These are phyloP conservation scores for Antheraea pernyi DNA, from an alignment of 1,140 invertebrate genomes.

Conservation along the genomic window DNA sequence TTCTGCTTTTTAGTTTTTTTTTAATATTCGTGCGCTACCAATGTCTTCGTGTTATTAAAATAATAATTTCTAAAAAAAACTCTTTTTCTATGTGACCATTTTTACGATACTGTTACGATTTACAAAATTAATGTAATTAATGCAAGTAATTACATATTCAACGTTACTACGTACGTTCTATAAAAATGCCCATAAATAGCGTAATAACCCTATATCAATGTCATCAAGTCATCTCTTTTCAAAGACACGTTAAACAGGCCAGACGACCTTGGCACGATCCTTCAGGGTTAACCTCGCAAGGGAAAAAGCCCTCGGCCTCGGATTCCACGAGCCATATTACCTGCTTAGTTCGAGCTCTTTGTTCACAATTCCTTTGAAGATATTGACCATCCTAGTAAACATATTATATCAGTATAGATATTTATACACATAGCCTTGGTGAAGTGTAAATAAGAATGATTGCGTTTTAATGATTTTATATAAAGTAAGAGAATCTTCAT, in stretches of 20 bases:
- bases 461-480: no score
- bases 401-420: not conserved
- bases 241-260: constrained; percentile 32
- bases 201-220: constrained; percentile 38
- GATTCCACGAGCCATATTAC: constrained; percentile 33
- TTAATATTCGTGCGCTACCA: not conserved
- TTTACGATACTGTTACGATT: no score
- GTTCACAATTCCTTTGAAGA: constrained; percentile 22
- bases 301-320: constrained; percentile 41
- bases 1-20: not conserved
- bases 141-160: no score
- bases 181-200: constrained; percentile 19
- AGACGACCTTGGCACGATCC: constrained; percentile 40
- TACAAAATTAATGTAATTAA: no score
- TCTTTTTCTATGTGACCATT: no score
- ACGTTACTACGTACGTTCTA: not conserved
- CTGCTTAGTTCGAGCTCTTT: constrained; percentile 29
- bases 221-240: constrained; percentile 42
- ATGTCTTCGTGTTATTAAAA: no score
- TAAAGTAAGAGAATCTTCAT: not conserved
- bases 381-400: constrained; percentile 17
- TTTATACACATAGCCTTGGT: not conserved
- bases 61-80: no score
- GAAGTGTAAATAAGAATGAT: no score
- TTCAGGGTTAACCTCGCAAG: constrained; percentile 43